Percentiles rank a stretch among this genome's conserved stretches.
Conservation (phyloP, 2,888 invertebrate genomes). For the Lepidochitona cinerea region DNA sequence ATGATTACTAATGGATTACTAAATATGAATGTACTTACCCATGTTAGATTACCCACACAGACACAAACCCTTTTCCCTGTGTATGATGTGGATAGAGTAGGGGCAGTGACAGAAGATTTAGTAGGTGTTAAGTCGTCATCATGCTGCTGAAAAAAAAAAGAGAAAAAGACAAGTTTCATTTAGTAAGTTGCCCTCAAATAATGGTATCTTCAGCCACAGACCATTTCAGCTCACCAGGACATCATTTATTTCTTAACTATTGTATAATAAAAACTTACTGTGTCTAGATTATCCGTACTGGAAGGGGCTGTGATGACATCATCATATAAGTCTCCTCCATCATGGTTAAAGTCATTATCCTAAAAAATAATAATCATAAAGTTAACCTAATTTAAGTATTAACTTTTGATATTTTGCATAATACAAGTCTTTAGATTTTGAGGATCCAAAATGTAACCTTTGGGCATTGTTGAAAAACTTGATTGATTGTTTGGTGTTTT, state of each 20-base stretch:
- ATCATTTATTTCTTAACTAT: neutral
- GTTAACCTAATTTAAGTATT: neutral
- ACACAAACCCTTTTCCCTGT: slow-evolving; percentile 77
- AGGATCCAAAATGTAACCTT: no score
- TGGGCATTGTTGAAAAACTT: no score
- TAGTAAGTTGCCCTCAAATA: neutral
- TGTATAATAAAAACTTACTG: no score
- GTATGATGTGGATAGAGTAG: slow-evolving; percentile 48
- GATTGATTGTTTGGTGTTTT: no score
- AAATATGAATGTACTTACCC: slow-evolving; percentile 88
- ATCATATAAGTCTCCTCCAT: slow-evolving; percentile 93
- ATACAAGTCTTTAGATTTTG: no score
- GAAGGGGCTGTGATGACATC: slow-evolving; percentile 91
- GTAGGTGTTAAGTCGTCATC: neutral
- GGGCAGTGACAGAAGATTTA: slow-evolving; percentile 17
- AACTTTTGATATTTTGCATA: neutral
- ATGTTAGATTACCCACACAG: slow-evolving; percentile 98
- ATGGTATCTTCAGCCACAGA: neutral
- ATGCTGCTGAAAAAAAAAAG: slow-evolving; percentile 5
- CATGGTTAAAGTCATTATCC: slow-evolving; percentile 78
- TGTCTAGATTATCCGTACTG: slow-evolving; percentile 73
- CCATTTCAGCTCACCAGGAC: neutral
- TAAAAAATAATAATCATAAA: slow-evolving; percentile 29
- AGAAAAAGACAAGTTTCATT: neutral
- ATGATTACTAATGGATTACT: no score